These are phyloP conservation scores for Sterna hirundo DNA, from an alignment of 2,113 vertebrate species.

Conservation along the genomic window DNA sequence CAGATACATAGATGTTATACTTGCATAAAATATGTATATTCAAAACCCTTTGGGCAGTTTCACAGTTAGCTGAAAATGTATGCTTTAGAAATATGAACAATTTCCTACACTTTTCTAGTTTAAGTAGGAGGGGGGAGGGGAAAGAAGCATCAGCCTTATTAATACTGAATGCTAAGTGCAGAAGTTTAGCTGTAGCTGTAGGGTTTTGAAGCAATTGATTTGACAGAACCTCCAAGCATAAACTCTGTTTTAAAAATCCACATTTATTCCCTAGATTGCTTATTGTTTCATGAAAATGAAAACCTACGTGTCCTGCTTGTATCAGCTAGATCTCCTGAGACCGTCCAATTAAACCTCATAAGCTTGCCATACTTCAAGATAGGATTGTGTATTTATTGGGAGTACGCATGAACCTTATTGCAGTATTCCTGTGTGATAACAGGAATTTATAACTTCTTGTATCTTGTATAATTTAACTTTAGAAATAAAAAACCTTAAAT, in stretches of 20 bases:
- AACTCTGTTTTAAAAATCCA: slow-evolving; percentile 69
- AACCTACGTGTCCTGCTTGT: slow-evolving; percentile 44
- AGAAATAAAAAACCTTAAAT: slow-evolving; percentile 50
- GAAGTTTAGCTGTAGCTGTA: slow-evolving; percentile 75
- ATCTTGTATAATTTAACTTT: slow-evolving; percentile 45
- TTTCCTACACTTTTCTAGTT: slow-evolving; percentile 62
- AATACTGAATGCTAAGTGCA: slow-evolving; percentile 78
- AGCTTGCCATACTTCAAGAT: slow-evolving; percentile 27
- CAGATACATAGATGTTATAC: slow-evolving; percentile 59
- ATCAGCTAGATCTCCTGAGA: slow-evolving; percentile 63
- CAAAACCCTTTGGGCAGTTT: slow-evolving; percentile 72
- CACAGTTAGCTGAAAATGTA: slow-evolving; percentile 72
- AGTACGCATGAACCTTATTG: slow-evolving; percentile 51
- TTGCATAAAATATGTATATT: slow-evolving; percentile 69
- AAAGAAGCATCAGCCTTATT: slow-evolving; percentile 77
- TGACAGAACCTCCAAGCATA: slow-evolving; percentile 76
- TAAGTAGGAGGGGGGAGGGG: slow-evolving; percentile 39
- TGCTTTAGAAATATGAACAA: slow-evolving; percentile 67
- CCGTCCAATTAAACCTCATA: slow-evolving; percentile 25
- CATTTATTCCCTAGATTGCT: slow-evolving; percentile 70
- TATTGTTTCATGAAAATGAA: slow-evolving; percentile 70
- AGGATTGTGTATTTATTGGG: background rate
- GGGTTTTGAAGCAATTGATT: slow-evolving; percentile 77
- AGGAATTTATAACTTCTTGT: slow-evolving; percentile 28
- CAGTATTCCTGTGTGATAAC: slow-evolving; percentile 32